Conservation (phyloP, 2,113 vertebrate species). For the Dendropsophus ebraccatus region DNA sequence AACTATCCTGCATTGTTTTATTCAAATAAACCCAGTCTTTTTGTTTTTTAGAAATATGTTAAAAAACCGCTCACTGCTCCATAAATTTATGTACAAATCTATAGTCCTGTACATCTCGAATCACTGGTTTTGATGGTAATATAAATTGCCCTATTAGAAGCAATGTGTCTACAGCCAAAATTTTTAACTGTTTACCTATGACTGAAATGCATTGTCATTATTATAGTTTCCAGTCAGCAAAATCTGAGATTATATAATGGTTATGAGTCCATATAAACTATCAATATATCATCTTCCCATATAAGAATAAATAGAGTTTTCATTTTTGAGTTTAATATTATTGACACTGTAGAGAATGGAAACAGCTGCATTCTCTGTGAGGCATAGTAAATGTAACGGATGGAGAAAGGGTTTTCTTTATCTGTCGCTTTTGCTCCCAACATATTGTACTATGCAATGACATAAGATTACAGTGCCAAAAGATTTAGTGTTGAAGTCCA, state of each 20-base stretch:
- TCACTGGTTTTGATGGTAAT: slow-evolving; percentile 1
- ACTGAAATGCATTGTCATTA: slow-evolving; percentile 18
- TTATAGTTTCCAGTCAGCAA: not conserved
- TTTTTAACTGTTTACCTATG: slow-evolving; percentile 22
- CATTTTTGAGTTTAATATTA: slow-evolving; percentile 15
- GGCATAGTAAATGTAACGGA: not conserved
- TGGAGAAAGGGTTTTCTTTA: slow-evolving; percentile 10
- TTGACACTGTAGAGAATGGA: slow-evolving; percentile 22
- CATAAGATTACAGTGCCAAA: slow-evolving; percentile 38
- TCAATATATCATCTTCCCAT: slow-evolving; percentile 6
- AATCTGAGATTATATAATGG: not conserved
- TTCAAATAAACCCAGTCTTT: not conserved
- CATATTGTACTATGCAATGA: slow-evolving; percentile 37
- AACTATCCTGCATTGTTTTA: not conserved
- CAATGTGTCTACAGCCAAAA: slow-evolving; percentile 13
- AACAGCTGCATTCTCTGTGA: not conserved
- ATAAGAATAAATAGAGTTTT: slow-evolving; percentile 31
- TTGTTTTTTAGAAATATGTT: not conserved
- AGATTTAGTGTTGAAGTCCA: slow-evolving; percentile 41
- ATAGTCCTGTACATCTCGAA: slow-evolving; percentile 16
- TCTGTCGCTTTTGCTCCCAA: slow-evolving; percentile 8
- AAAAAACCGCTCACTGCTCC: too few relatives aligned
- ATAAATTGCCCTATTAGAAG: slow-evolving; percentile 13
- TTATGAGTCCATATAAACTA: not conserved
- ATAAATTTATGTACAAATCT: not conserved